These are phyloP conservation scores for Eurosta solidaginis DNA, from an alignment of 1,140 invertebrate species.

Conservation along the genomic window DNA sequence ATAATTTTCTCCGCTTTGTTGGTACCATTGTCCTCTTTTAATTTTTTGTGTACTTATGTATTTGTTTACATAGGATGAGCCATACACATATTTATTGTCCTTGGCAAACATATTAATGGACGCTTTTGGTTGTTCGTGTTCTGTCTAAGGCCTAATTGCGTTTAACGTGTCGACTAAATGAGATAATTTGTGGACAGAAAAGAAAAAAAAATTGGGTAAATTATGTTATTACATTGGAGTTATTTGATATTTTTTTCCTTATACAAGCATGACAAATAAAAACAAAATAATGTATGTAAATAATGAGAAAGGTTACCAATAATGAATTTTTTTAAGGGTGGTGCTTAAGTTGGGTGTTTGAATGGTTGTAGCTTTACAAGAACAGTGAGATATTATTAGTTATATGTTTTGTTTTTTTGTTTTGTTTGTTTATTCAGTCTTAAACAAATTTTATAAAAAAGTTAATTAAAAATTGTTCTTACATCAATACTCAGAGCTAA, in stretches of 20 bases:
- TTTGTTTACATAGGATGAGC: constrained; percentile 25
- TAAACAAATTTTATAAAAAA: background rate
- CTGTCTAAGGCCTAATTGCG: background rate
- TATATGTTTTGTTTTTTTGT: too few species aligned
- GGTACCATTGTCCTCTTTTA: background rate
- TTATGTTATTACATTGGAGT: constrained; percentile 5
- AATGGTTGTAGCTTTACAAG: too few species aligned
- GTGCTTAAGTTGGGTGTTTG: too few species aligned
- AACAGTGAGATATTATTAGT: too few species aligned
- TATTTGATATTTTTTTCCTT: background rate
- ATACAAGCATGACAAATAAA: background rate
- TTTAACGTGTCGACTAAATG: constrained; percentile 20
- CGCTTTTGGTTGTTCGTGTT: background rate
- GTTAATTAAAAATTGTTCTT: too few species aligned
- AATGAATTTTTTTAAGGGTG: too few species aligned
- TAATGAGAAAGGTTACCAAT: too few species aligned
- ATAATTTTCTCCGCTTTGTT: constrained; percentile 2
- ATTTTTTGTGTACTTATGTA: background rate
- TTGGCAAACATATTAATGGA: background rate
- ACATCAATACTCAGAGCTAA: background rate
- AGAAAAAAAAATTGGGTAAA: background rate
- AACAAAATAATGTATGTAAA: background rate
- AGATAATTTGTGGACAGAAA: constrained; percentile 18
- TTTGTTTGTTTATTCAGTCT: background rate
- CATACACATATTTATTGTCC: background rate